phyloP scores from a whole-genome alignment of 2,888 invertebrate species.

The Dexiosoma caninum region DNA sequence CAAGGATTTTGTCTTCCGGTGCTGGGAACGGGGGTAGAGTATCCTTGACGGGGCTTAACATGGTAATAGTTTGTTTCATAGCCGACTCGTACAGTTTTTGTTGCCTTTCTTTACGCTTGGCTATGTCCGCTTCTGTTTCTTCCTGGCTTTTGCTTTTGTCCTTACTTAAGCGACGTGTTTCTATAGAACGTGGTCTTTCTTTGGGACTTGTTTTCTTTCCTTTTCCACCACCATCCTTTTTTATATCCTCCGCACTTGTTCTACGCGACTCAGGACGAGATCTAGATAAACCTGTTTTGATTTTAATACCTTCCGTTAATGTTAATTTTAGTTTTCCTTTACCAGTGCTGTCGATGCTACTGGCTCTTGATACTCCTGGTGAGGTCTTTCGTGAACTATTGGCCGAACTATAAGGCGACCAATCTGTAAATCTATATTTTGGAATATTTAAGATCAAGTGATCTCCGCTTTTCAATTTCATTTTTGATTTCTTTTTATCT shows the following conservation, averaged over 20 bases:
- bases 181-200: conserved; percentile 84
- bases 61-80: conserved; percentile 85
- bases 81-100: conserved; percentile 87
- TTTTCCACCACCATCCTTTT: conserved; percentile 68
- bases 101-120: conserved; percentile 85
- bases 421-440: conserved; percentile 76
- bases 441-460: conserved; percentile 77
- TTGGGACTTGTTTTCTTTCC: conserved; percentile 80
- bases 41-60: conserved; percentile 86
- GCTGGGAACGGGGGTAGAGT: conserved; percentile 84
- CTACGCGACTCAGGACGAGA: conserved; percentile 78
- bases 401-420: conserved; percentile 77
- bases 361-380: conserved; percentile 77
- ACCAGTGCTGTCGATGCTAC: conserved; percentile 76
- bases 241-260: conserved; percentile 78
- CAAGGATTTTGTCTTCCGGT: conserved; percentile 85
- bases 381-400: conserved; percentile 78
- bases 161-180: conserved; percentile 78
- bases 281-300: conserved; percentile 69
- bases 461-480: conserved; percentile 77
- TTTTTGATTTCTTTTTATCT: conserved; percentile 77
- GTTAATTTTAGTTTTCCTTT: conserved; percentile 70
- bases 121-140: conserved; percentile 84
- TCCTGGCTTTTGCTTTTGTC: conserved; percentile 86
- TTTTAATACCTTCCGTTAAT: conserved; percentile 66